Conservation (phyloP, 2,888 invertebrate species). For the Hypena proboscidalis region DNA sequence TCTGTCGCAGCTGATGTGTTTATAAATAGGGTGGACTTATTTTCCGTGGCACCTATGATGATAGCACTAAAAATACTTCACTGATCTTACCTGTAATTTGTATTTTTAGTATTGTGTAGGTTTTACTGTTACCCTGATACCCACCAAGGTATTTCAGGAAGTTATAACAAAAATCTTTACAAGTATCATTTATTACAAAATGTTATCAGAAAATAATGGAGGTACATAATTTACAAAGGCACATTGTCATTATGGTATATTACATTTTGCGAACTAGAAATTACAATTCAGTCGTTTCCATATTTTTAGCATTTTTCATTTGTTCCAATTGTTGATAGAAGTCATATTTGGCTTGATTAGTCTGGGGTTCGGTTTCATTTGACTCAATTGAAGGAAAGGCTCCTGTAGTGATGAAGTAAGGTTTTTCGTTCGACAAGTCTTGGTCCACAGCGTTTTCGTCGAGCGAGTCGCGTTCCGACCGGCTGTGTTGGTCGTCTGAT, state of each 20-base stretch:
- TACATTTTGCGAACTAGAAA: conserved; percentile 34
- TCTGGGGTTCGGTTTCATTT: conserved; percentile 73
- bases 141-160: no score
- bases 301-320: conserved; percentile 89
- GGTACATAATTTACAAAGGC: conserved; percentile 52
- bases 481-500: conserved; percentile 92
- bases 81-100: no score
- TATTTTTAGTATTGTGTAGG: no score
- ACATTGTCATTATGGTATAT: conserved; percentile 42
- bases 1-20: no score
- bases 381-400: conserved; percentile 80
- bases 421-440: conserved; percentile 78
- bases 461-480: conserved; percentile 92
- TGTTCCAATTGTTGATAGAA: conserved; percentile 90
- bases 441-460: conserved; percentile 92
- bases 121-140: no score
- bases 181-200: conserved; percentile 35
- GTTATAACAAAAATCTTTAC: conserved; percentile 10
- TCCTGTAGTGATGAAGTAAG: conserved; percentile 79
- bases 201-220: conserved; percentile 34
- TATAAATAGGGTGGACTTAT: no score
- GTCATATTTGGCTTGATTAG: conserved; percentile 86
- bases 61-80: no score
- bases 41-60: no score
- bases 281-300: conserved; percentile 92